Conservation (phyloP, 2,888 invertebrate genomes). For the Lasius fuliginosus region DNA sequence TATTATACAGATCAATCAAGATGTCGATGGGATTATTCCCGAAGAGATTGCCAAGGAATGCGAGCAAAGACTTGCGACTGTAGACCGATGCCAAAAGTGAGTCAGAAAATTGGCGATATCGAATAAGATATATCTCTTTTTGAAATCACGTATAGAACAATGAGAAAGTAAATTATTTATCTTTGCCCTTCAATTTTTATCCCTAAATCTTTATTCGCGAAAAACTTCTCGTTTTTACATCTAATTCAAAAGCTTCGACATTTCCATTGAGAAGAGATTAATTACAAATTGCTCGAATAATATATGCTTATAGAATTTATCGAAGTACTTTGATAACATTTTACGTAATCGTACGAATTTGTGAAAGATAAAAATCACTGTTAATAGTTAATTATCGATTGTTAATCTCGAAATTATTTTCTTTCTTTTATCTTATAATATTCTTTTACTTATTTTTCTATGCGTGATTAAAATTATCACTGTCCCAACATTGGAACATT, state of each 20-base stretch:
- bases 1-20: conserved; percentile 90
- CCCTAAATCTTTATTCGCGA: background rate
- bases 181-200: background rate
- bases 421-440: background rate
- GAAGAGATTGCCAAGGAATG: conserved; percentile 88
- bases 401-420: background rate
- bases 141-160: background rate
- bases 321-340: background rate
- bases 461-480: background rate
- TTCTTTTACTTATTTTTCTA: background rate
- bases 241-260: background rate
- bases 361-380: background rate
- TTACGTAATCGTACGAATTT: background rate
- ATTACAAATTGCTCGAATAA: background rate
- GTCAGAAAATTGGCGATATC: background rate
- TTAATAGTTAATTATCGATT: background rate
- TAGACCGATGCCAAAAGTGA: conserved; percentile 86
- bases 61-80: conserved; percentile 85
- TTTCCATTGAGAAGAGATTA: background rate
- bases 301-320: background rate
- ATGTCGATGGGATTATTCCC: conserved; percentile 90
- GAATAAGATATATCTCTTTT: background rate
- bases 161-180: conserved; percentile 6
- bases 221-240: background rate
- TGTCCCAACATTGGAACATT: background rate